Conservation (phyloP, 2,113 vertebrate species). For the Leptosomus discolor region DNA sequence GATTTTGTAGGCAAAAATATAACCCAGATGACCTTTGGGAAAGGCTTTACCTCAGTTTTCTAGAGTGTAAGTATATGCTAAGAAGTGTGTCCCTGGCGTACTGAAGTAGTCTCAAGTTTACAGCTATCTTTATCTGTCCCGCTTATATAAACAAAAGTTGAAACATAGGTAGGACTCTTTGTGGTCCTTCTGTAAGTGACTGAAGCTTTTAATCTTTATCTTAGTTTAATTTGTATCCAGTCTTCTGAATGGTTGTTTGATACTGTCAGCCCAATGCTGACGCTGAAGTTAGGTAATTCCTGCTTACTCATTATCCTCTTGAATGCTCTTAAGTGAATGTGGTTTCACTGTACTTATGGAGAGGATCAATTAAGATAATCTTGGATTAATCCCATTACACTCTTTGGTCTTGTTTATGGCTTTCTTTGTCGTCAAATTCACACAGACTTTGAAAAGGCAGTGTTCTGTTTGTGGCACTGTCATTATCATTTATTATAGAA, state of each 20-base stretch:
- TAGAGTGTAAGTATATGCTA: not conserved
- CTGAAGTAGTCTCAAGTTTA: not conserved
- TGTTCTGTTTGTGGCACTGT: not conserved
- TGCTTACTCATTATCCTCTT: conserved; percentile 40
- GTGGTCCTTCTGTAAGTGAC: not conserved
- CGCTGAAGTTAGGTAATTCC: not conserved
- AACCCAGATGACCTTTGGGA: not conserved
- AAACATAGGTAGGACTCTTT: not conserved
- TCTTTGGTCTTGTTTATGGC: conserved; percentile 17
- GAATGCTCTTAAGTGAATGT: conserved; percentile 37
- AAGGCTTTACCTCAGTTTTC: not conserved
- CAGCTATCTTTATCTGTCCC: not conserved
- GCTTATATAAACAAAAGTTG: conserved; percentile 3
- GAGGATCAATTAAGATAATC: conserved; percentile 58
- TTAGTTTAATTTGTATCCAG: not conserved
- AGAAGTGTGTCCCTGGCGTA: not conserved
- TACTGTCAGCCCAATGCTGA: not conserved
- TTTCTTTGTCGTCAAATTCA: not conserved
- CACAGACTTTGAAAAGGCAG: not conserved
- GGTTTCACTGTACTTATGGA: conserved; percentile 22
- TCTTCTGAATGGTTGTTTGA: not conserved
- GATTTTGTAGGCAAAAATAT: not conserved
- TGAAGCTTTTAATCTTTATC: conserved; percentile 8
- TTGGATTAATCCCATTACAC: conserved; percentile 47
- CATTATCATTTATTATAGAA: not conserved